These are phyloP conservation scores for Dasysyrphus tricinctus DNA, from an alignment of 2,888 invertebrate genomes.

Conservation along the genomic window DNA sequence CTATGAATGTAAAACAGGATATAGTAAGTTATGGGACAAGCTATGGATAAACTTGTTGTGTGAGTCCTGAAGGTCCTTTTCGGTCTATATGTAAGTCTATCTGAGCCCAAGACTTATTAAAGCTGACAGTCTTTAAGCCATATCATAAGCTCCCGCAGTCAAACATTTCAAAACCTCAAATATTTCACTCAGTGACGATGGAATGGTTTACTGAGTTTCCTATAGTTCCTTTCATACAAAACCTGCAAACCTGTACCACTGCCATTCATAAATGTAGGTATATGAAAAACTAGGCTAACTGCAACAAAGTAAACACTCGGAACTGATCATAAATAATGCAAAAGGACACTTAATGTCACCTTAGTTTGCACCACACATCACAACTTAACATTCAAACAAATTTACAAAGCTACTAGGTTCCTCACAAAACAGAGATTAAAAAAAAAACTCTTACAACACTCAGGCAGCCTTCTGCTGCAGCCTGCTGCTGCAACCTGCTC, in stretches of 20 bases:
- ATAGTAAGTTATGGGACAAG: too few relatives aligned
- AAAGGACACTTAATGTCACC: conserved; percentile 71
- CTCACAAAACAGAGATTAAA: background rate
- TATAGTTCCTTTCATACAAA: background rate
- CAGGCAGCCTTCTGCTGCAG: conserved; percentile 22
- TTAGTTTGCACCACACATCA: conserved; percentile 62
- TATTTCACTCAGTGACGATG: background rate
- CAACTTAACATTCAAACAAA: background rate
- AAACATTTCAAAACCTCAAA: too few relatives aligned
- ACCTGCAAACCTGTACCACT: background rate
- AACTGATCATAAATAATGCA: conserved; percentile 69
- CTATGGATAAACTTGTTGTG: too few relatives aligned
- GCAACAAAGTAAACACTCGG: conserved; percentile 33
- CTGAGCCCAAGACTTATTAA: too few relatives aligned
- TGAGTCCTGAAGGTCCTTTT: too few relatives aligned
- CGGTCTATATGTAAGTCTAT: too few relatives aligned
- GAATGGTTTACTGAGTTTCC: background rate
- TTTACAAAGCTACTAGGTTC: background rate
- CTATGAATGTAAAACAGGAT: too few relatives aligned
- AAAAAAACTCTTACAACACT: conserved; percentile 26
- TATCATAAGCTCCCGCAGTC: too few relatives aligned
- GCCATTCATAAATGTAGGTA: background rate
- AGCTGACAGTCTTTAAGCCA: too few relatives aligned
- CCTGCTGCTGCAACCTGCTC: conserved; percentile 54
- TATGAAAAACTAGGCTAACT: conserved; percentile 38